Conservation (phyloP, 2,888 invertebrate species). For the Aradus depressus region DNA sequence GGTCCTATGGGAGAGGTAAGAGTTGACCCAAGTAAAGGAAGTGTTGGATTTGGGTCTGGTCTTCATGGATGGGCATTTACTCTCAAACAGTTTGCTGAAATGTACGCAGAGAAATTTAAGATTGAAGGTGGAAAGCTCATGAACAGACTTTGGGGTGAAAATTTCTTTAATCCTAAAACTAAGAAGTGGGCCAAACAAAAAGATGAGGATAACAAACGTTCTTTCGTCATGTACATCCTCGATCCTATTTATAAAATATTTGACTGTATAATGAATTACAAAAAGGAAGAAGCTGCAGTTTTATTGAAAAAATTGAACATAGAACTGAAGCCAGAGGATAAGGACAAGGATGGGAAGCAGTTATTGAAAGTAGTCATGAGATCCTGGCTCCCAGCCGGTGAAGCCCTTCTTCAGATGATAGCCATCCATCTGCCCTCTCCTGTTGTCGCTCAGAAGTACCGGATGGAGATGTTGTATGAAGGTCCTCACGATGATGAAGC, state of each 20-base stretch:
- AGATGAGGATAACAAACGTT: slow-evolving; percentile 85
- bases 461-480: slow-evolving; percentile 99
- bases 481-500: slow-evolving; percentile 95
- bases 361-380: slow-evolving; percentile 97
- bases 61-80: slow-evolving; percentile 99
- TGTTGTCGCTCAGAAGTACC: slow-evolving; percentile 96
- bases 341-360: slow-evolving; percentile 91
- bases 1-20: slow-evolving; percentile 99
- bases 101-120: slow-evolving; percentile 98
- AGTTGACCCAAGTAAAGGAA: slow-evolving; percentile 95
- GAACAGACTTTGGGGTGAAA: slow-evolving; percentile 98
- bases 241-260: slow-evolving; percentile 97
- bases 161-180: slow-evolving; percentile 92
- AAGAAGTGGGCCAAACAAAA: slow-evolving; percentile 97
- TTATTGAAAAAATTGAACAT: slow-evolving; percentile 86
- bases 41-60: slow-evolving; percentile 98
- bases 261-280: slow-evolving; percentile 80
- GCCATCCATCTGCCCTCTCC: slow-evolving; percentile 99
- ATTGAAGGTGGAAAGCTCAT: slow-evolving; percentile 94
- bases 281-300: slow-evolving; percentile 83
- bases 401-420: slow-evolving; percentile 99
- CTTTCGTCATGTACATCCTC: slow-evolving; percentile 97
- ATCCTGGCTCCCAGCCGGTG: slow-evolving; percentile 98
- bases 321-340: slow-evolving; percentile 84
- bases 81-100: slow-evolving; percentile 97